phyloP scores from a whole-genome alignment of 2,888 invertebrate species.

The Keiferia lycopersicella region DNA sequence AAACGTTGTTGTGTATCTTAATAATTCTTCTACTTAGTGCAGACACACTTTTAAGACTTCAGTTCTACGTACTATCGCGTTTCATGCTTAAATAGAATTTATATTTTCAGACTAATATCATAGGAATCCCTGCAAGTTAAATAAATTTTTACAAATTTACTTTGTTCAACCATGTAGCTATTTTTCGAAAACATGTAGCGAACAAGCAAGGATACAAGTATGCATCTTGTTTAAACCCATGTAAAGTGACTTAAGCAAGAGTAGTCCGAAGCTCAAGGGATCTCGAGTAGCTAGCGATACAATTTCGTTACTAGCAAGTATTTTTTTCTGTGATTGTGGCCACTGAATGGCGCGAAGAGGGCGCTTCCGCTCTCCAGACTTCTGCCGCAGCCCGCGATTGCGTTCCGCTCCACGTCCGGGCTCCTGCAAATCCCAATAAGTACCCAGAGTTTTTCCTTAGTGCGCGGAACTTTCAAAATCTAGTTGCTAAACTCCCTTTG shows the following conservation, averaged over 20 bases:
- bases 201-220: no score
- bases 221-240: not conserved
- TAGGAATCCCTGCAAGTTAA: no score
- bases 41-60: no score
- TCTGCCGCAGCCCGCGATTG: slow-evolving; percentile 36
- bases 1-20: no score
- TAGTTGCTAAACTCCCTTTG: slow-evolving; percentile 17
- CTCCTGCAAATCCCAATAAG: slow-evolving; percentile 24
- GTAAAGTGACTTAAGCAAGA: not conserved
- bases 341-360: slow-evolving; percentile 41
- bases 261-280: not conserved
- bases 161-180: no score
- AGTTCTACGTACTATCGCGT: no score
- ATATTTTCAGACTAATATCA: no score
- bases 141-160: no score
- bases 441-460: slow-evolving; percentile 19
- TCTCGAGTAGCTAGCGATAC: not conserved
- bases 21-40: not conserved
- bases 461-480: slow-evolving; percentile 18
- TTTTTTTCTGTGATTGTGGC: slow-evolving; percentile 16
- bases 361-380: slow-evolving; percentile 42
- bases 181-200: no score
- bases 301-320: not conserved
- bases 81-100: no score
- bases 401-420: slow-evolving; percentile 32